Conservation (phyloP, 2,797 vertebrate genomes). For the Erithacus rubecula region DNA sequence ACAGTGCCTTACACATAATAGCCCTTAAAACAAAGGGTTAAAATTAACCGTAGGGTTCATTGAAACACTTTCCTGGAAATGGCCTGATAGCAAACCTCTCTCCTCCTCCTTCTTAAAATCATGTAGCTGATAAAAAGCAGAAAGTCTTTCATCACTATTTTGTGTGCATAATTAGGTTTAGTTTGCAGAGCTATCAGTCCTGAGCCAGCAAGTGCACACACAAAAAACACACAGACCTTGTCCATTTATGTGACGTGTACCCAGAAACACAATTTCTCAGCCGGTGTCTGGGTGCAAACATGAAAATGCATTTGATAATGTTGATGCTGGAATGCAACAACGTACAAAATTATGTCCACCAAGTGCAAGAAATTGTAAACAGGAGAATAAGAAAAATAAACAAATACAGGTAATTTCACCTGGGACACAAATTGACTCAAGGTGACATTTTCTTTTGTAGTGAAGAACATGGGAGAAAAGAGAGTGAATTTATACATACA, state of each 20-base stretch:
- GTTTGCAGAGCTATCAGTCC: not conserved
- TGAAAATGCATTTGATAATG: not conserved
- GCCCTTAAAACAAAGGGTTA: not conserved
- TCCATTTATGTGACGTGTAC: not conserved
- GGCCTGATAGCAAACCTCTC: not conserved
- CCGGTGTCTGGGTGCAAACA: not conserved
- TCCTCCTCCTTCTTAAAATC: not conserved
- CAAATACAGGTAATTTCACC: conserved; percentile 36
- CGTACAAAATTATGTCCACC: not conserved
- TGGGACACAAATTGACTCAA: conserved; percentile 46
- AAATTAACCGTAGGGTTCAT: not conserved
- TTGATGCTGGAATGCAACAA: not conserved
- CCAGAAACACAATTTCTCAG: not conserved
- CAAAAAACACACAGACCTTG: not conserved
- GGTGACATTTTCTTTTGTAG: conserved; percentile 40
- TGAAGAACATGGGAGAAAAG: not conserved
- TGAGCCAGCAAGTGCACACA: not conserved
- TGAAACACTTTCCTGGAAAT: not conserved
- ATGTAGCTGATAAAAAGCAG: conserved; percentile 18
- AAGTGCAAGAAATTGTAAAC: not conserved
- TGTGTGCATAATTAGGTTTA: not conserved
- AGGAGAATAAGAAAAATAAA: conserved; percentile 48
- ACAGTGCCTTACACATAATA: not conserved
- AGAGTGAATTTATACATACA: conserved; percentile 15
- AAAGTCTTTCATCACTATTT: not conserved